phyloP scores from a whole-genome alignment of 2,888 invertebrate species.

The Melieria crassipennis region DNA sequence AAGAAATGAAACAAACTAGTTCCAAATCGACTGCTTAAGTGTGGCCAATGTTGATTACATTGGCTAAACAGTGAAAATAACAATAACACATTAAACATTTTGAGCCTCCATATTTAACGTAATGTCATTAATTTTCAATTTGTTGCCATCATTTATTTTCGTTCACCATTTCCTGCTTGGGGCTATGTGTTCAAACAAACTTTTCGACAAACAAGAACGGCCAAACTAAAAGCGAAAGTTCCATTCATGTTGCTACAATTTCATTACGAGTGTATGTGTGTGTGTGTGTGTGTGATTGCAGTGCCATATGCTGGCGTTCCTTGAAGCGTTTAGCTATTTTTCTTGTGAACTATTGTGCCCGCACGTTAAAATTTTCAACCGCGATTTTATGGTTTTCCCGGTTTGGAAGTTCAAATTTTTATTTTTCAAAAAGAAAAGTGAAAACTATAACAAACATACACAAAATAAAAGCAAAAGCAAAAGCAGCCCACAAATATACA shows the following conservation, averaged over 20 bases:
- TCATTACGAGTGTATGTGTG: neutral
- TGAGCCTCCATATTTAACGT: neutral
- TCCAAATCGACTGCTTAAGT: too few species aligned
- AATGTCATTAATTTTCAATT: constrained; percentile 10
- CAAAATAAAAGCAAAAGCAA: neutral
- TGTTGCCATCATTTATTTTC: neutral
- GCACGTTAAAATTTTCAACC: too few species aligned
- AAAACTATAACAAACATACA: constrained; percentile 40
- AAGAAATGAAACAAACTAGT: neutral
- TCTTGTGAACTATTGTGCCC: too few species aligned
- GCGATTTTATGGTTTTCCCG: neutral
- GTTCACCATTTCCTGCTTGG: too few species aligned
- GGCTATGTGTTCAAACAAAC: too few species aligned
- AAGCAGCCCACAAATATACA: neutral
- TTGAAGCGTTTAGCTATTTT: too few species aligned
- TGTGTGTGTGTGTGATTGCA: constrained; percentile 33
- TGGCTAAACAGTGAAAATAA: too few species aligned
- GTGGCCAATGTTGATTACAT: too few species aligned
- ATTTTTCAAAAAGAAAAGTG: constrained; percentile 55
- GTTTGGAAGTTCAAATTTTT: constrained; percentile 37
- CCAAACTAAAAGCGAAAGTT: constrained; percentile 39
- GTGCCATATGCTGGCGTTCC: neutral
- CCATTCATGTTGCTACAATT: constrained; percentile 8
- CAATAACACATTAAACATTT: too few species aligned
- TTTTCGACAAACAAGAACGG: constrained; percentile 30